Base-by-base conservation (phyloP, 2,888 invertebrate species). In the Cheiracanthium punctorium region DNA sequence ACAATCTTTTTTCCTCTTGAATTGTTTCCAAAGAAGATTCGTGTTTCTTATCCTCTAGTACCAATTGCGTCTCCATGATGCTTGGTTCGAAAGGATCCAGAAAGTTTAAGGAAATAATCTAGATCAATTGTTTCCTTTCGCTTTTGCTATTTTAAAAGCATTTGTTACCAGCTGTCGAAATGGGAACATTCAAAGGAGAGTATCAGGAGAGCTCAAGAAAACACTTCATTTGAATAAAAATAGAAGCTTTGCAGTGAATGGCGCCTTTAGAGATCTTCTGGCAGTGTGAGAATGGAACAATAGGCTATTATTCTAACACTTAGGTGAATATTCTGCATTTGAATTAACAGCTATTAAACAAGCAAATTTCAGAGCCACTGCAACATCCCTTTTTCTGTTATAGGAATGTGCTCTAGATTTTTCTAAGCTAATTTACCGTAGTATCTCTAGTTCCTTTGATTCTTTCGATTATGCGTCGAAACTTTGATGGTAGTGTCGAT, bases 21-120 rank as follows among this genome's bases (percentile, higher is more conserved):
- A 82, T 77, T 72, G 77, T 65, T 82, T 82, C 82, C 82, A 82
- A 82, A 43, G 72, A 41, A 28, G 71, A 65, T 77, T 82, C 67
- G 65, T 28, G 33, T 73, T 77, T 41, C 74, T 64, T n/a, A 69
- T n/a, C 69, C 74, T 32, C 17, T 29, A 82, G 75, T 30, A 70
- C 43, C 82, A 76, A 71, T 10, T 41, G 43, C n/a, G 7, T 24
- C 28, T n/a, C 24, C 32, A 30, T 30, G 2, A 41, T 17, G 67
- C 2, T 58, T 4, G 1, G 69, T 67, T 48, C 24, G 8, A 67
- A 72, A 69, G 37, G 5, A 30, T 29, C 29, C 0, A 33, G 24
- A 24, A n/a, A 28, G 75, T 29, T 29, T 76, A 28, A 37, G 41
- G 43, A 29, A 33, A 37, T 70, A 43, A 43, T 29, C 32, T 77